These are phyloP conservation scores for Hozukius guyotensis DNA, from an alignment of 2,797 vertebrate species.

Conservation along the genomic window DNA sequence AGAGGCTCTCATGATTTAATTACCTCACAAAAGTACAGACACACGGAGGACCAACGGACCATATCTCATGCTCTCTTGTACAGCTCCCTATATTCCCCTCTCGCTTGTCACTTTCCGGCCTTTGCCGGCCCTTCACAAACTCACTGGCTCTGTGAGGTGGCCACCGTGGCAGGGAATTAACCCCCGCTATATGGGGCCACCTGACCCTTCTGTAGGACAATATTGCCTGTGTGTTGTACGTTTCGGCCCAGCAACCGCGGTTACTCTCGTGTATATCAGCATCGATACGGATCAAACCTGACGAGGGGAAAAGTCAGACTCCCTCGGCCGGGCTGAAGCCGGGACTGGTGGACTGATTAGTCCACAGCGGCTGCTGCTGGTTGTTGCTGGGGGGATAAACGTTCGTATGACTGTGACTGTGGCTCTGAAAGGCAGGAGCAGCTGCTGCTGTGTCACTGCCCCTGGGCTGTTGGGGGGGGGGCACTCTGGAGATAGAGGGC, in stretches of 20 bases:
- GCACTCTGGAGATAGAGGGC: constrained; percentile 27
- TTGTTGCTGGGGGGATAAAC: constrained; percentile 49
- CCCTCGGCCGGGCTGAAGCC: constrained; percentile 25
- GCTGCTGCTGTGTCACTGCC: constrained; percentile 68
- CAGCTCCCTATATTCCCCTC: constrained; percentile 33
- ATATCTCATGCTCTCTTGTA: constrained; percentile 10
- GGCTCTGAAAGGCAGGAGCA: constrained; percentile 52
- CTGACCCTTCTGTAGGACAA: constrained; percentile 57
- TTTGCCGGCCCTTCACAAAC: constrained; percentile 39
- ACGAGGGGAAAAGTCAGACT: constrained; percentile 34
- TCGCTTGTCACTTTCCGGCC: constrained; percentile 46
- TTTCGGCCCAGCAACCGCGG: constrained; percentile 33
- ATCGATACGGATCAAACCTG: constrained; percentile 57
- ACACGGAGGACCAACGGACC: constrained; percentile 25
- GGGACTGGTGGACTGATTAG: constrained; percentile 54
- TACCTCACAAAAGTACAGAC: constrained; percentile 41
- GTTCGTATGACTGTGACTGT: constrained; percentile 11
- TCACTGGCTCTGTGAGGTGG: constrained; percentile 28
- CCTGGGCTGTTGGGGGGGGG: constrained; percentile 28
- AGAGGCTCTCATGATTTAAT: constrained; percentile 67
- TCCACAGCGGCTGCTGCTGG: constrained; percentile 40
- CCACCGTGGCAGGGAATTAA: constrained; percentile 49
- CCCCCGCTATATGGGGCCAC: constrained; percentile 30
- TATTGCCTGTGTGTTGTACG: constrained; percentile 33
- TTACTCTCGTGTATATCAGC: constrained; percentile 56